Conservation (phyloP, 2,113 vertebrate genomes). For the Pollimyrus isidori region DNA sequence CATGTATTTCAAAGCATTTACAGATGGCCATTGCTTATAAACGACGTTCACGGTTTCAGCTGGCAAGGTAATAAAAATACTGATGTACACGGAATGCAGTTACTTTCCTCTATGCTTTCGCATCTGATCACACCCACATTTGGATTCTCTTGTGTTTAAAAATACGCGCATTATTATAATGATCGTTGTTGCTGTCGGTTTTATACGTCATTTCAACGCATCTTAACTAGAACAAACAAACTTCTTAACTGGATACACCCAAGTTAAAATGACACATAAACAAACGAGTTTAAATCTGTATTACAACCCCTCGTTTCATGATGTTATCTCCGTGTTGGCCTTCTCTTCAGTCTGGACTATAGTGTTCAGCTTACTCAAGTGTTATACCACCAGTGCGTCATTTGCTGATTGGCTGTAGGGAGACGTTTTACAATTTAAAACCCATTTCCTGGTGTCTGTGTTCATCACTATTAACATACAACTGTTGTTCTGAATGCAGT, state of each 20-base stretch:
- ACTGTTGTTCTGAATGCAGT: neutral
- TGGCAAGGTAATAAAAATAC: constrained; percentile 1
- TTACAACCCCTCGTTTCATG: neutral
- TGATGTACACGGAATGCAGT: neutral
- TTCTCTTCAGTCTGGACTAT: neutral
- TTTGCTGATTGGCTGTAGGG: neutral
- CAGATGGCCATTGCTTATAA: constrained; percentile 7
- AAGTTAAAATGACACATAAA: neutral
- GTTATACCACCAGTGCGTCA: constrained; percentile 7
- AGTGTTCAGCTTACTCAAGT: neutral
- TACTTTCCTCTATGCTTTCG: neutral
- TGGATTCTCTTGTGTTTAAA: neutral
- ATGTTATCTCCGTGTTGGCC: neutral
- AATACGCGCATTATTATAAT: neutral
- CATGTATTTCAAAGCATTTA: neutral
- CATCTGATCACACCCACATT: neutral
- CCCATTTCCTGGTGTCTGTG: neutral
- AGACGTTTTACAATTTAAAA: constrained; percentile 2
- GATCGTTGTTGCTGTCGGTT: neutral
- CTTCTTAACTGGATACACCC: neutral
- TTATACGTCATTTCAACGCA: neutral
- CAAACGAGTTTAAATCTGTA: neutral
- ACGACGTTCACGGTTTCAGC: constrained; percentile 19
- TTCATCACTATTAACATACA: neutral
- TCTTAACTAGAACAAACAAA: neutral